phyloP scores from a whole-genome alignment of 2,888 invertebrate genomes.

The Philopedon plagiatum region DNA sequence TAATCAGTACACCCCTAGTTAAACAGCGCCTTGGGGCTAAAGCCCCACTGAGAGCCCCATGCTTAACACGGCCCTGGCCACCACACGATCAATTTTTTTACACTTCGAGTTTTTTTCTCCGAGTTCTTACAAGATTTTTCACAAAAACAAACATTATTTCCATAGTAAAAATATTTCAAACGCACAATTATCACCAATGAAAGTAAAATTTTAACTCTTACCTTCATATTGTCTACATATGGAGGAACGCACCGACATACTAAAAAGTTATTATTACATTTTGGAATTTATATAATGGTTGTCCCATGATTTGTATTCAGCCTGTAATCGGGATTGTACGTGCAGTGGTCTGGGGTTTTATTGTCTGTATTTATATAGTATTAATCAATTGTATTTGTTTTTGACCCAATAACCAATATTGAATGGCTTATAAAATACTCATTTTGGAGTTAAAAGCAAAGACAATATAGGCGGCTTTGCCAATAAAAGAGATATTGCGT shows the following conservation, averaged over 20 bases:
- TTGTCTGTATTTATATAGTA: constrained; percentile 51
- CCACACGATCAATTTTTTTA: no score
- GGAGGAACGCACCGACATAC: constrained; percentile 27
- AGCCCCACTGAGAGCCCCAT: no score
- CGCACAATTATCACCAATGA: constrained; percentile 26
- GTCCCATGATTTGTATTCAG: constrained; percentile 44
- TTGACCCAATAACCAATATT: constrained; percentile 52
- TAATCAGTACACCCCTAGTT: no score
- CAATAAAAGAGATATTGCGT: not conserved
- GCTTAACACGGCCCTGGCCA: no score
- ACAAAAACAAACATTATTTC: no score
- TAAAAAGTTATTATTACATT: constrained; percentile 46
- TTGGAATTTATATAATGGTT: constrained; percentile 58
- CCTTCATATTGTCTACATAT: constrained; percentile 55
- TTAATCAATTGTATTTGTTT: constrained; percentile 52
- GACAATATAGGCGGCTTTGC: not conserved
- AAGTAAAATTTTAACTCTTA: constrained; percentile 57
- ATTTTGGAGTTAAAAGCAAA: not conserved
- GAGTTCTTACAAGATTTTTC: no score
- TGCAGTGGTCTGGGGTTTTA: constrained; percentile 44
- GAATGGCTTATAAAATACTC: not conserved
- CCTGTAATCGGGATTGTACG: constrained; percentile 32
- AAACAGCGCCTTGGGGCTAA: no score
- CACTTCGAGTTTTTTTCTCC: no score
- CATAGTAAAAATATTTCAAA: not conserved